phyloP scores from a whole-genome alignment of 2,113 vertebrate genomes.

The Melierax canorus region DNA sequence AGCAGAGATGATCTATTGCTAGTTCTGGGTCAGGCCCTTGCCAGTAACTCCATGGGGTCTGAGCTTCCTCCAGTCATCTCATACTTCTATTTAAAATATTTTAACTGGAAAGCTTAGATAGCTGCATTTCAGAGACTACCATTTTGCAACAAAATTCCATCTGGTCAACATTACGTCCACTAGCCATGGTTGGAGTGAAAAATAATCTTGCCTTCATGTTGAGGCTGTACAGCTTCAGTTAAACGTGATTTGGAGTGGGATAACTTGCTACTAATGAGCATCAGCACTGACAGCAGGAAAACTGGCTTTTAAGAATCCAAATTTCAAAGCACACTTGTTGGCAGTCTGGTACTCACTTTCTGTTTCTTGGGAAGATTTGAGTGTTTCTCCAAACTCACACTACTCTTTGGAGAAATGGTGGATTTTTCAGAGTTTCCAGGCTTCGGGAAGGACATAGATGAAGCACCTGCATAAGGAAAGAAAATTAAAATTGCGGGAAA shows the following conservation, averaged over 20 bases:
- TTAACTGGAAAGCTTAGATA: not conserved
- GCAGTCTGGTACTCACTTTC: conserved; percentile 23
- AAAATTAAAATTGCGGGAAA: not conserved
- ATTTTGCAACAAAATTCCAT: not conserved
- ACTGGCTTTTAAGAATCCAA: not conserved
- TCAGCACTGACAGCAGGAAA: not conserved
- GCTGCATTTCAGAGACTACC: not conserved
- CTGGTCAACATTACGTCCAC: not conserved
- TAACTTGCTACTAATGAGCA: not conserved
- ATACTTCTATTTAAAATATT: not conserved
- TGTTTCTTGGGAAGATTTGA: not conserved
- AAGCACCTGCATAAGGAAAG: not conserved
- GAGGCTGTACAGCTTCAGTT: not conserved
- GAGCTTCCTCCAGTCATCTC: not conserved
- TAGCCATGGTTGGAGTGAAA: not conserved
- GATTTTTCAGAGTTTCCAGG: not conserved
- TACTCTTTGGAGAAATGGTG: not conserved
- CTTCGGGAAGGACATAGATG: not conserved
- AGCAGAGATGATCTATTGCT: not conserved
- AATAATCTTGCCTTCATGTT: conserved; percentile 1
- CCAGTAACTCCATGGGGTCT: not conserved
- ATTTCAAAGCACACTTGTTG: not conserved
- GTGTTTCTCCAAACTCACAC: not conserved
- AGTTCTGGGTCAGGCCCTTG: not conserved
- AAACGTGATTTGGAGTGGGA: not conserved